Base-by-base conservation (phyloP, 2,797 vertebrate species). In the Hypotaenidia philippensis region DNA sequence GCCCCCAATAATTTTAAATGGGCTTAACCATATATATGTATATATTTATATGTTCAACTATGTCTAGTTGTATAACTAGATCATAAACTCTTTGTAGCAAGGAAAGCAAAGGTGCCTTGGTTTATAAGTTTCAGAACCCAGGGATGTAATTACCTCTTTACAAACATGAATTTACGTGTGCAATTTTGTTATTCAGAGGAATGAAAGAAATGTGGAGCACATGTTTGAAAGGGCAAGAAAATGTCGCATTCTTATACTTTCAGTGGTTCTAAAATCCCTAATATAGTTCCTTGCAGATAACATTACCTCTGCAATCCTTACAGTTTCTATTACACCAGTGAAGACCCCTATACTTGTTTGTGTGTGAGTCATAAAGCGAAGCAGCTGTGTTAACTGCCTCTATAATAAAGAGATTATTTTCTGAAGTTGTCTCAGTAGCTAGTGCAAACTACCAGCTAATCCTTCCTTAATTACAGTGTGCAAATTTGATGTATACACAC, bases 121-220 rank as follows among this genome's bases (percentile, higher is more conserved):
- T 92, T 95, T 93, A 81, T 34, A 66, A 41, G 34, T 60, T 76
- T 96, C 76, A 84, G 64, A 92, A 76, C 5, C 7, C 21, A 38
- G 36, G 66, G 80, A 82, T 94, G 63, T 49, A 91, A 91, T 93
- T 94, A 84, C 70, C 26, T 90, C 59, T 74, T 88, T 76, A 75
- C 55, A 82, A 94, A 90, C n/a, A 41, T 49, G 6, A 47, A 88
- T 91, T 86, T 88, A 63, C 53, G 17, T 82, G 80, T 76, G 19
- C 16, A 64, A 49, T 95, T 94, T 88, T 93, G 53, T 82, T 83
- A 69, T 88, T 86, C 8, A 49, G 68, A 64, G 83, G 47, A 93
- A 93, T 69, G 22, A 83, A 65, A 72, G 41, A 89, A 86, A 52
- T 57, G n/a, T 29, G 6, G 52, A 88, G 44, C 50, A 52, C 13